These are phyloP conservation scores for Salminus brasiliensis DNA, from an alignment of 2,113 vertebrate species.

Conservation along the genomic window DNA sequence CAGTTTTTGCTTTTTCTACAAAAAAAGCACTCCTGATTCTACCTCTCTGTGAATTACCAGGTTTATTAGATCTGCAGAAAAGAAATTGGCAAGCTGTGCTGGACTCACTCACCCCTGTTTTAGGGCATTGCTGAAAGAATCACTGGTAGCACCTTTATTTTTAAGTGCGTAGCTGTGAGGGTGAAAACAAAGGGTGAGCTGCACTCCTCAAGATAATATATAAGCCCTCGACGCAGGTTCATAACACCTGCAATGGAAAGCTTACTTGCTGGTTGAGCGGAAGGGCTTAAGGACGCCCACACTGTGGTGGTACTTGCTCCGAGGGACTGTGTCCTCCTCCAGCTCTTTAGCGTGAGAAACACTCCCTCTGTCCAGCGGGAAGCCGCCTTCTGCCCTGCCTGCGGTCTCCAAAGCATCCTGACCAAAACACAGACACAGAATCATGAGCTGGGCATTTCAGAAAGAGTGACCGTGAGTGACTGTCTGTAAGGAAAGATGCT, in stretches of 20 bases:
- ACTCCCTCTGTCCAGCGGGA: constrained; percentile 78
- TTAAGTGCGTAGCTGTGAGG: too few species aligned
- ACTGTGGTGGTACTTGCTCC: constrained; percentile 84
- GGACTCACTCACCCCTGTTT: too few species aligned
- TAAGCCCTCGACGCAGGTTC: too few species aligned
- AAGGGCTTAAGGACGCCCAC: constrained; percentile 81
- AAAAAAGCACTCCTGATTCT: too few species aligned
- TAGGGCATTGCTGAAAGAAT: too few species aligned
- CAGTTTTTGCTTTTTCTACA: too few species aligned
- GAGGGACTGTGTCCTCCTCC: constrained; percentile 77
- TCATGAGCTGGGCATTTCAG: not conserved
- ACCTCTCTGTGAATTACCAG: too few species aligned
- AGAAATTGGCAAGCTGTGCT: too few species aligned
- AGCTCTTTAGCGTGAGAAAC: constrained; percentile 79
- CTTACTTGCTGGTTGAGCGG: constrained; percentile 86
- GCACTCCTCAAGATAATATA: too few species aligned
- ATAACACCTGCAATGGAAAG: not conserved
- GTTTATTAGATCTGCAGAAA: too few species aligned
- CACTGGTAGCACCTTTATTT: too few species aligned
- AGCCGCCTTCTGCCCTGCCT: constrained; percentile 84
- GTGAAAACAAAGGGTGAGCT: too few species aligned
- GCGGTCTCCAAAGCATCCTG: constrained; percentile 87
- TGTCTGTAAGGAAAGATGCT: not conserved
- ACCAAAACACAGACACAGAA: constrained; percentile 60
- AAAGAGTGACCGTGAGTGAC: not conserved